Evolutionary conservation across 2,113 vertebrate genomes (phyloP).

Genomic region (Sitta europaea): DNA sequence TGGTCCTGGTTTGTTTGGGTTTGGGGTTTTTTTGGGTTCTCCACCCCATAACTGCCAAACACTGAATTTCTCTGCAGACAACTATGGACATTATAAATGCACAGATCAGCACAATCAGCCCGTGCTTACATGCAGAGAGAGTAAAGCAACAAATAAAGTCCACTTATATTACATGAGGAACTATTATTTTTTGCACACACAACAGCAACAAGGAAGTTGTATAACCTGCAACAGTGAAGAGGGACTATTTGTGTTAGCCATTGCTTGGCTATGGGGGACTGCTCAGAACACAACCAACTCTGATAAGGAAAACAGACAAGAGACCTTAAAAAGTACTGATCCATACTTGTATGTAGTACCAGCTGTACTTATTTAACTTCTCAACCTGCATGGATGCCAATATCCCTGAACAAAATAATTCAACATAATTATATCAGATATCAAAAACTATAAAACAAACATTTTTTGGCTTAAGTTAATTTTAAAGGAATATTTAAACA

Average conservation of each 20-base stretch:
- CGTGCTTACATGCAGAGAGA: accelerated
- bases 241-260: not conserved
- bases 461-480: not conserved
- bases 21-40: not conserved
- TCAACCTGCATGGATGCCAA: not conserved
- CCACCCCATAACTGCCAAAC: not conserved
- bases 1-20: not conserved
- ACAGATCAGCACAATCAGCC: not conserved
- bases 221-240: not conserved
- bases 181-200: not conserved
- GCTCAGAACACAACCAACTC: not conserved
- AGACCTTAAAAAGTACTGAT: not conserved
- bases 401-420: not conserved
- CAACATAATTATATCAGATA: not conserved
- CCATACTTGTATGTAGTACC: not conserved
- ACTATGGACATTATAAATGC: not conserved
- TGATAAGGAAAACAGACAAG: not conserved
- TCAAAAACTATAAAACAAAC: not conserved
- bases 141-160: not conserved
- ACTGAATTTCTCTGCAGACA: not conserved
- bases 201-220: not conserved
- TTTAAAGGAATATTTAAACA: not conserved
- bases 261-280: not conserved
- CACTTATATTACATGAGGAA: not conserved
- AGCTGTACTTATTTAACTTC: not conserved